phyloP scores from a whole-genome alignment of 2,888 invertebrate genomes.

The Seira musarum region DNA sequence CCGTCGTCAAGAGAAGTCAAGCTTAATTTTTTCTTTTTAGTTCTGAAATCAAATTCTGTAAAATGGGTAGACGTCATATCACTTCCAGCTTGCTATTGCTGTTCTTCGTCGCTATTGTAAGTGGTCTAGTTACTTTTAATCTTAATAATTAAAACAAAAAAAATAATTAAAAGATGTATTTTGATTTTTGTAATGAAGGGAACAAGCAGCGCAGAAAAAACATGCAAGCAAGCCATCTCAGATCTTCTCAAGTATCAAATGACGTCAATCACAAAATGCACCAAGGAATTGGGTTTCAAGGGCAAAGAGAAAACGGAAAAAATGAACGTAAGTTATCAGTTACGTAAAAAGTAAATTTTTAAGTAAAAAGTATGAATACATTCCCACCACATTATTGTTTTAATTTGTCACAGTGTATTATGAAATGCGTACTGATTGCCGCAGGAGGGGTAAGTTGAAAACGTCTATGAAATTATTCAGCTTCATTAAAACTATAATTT shows the following conservation, averaged over 20 bases:
- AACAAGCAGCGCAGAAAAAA: slow-evolving; percentile 30
- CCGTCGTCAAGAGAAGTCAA: too few species aligned
- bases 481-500: background rate
- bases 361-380: background rate
- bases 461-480: background rate
- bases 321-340: slow-evolving; percentile 54
- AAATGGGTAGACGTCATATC: too few species aligned
- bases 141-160: too few species aligned
- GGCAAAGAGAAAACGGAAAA: slow-evolving; percentile 63
- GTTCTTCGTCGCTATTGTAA: too few species aligned
- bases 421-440: slow-evolving; percentile 59
- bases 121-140: too few species aligned
- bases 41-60: too few species aligned
- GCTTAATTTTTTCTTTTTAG: too few species aligned
- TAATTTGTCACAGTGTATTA: slow-evolving; percentile 51
- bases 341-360: background rate
- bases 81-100: too few species aligned
- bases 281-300: slow-evolving; percentile 57
- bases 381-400: slow-evolving; percentile 18
- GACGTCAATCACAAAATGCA: slow-evolving; percentile 51
- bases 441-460: slow-evolving; percentile 46
- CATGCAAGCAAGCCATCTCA: slow-evolving; percentile 55
- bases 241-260: slow-evolving; percentile 58
- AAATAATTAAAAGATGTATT: too few species aligned
- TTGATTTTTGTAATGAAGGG: too few species aligned